These are phyloP conservation scores for Cyprinus carpio DNA, from an alignment of 2,113 vertebrate genomes.

Conservation along the genomic window DNA sequence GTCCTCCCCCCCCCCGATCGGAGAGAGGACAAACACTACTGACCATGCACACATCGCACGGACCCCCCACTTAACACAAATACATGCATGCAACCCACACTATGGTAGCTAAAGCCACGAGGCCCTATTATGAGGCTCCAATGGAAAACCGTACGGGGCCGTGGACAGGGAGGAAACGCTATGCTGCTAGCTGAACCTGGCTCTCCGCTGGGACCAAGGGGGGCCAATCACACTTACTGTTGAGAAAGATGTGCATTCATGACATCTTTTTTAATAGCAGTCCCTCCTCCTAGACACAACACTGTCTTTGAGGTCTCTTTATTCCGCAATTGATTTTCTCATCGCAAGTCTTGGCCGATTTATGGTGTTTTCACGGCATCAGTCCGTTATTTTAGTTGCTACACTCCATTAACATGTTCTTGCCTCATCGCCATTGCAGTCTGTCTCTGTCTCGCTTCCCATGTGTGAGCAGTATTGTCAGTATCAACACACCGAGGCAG, in stretches of 20 bases:
- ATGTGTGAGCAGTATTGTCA: neutral
- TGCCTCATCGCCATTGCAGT: neutral
- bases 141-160: neutral
- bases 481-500: neutral
- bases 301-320: neutral
- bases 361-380: neutral
- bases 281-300: neutral
- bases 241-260: neutral
- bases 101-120: too few relatives aligned
- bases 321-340: conserved; percentile 2
- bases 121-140: conserved; percentile 10
- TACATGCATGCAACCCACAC: neutral
- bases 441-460: neutral
- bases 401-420: neutral
- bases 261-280: neutral
- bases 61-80: conserved; percentile 10
- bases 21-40: conserved; percentile 22
- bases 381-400: neutral
- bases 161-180: conserved; percentile 10
- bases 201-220: conserved; percentile 24
- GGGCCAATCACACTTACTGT: neutral
- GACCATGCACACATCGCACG: conserved; percentile 40
- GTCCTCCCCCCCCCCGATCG: neutral
- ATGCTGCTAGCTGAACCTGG: conserved; percentile 22
- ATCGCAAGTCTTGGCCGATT: neutral